Evolutionary conservation across 2,888 invertebrate species (phyloP), one percentile per base, ranked within the genome.

Genomic region (Heliothis peltigera): DNA sequence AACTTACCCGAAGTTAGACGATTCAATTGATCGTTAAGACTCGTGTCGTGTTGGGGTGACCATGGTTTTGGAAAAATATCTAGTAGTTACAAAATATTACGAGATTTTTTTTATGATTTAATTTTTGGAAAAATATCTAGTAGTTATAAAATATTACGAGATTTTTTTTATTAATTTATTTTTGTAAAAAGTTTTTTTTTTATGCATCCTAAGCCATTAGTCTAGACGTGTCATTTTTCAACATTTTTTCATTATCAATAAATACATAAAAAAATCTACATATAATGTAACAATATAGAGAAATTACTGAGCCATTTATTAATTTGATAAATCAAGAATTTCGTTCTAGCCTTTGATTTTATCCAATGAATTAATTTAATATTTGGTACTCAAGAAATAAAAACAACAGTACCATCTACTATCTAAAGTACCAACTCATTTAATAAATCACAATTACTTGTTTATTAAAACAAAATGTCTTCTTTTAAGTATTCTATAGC

Each of bases 11-110:
- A 86, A 88, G 79, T 87, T 86, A 82, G 79, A 73, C 84, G 84
- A 87, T 86, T 82, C 86, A 83, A 87, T 84, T 78, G 89, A 78
- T 88, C 89, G 86, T 91, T 87, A 91, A 89, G 70, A 78, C 71
- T 77, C 67, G 74, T 84, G 83, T 76, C 72, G 67, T 71, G 62
- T 66, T 70, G 60, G 80, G 72, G 72, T 69, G 59, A 6, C 64
- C 63, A 22, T 54, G 51, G 49, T 73, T 64, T 42, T n/a, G 7
- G 8, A 8, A 17, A 18, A 43, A 1, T 17, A 17, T 43, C 2
- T 0, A 42, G 6, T 15, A 42, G n/a, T n/a, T n/a, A n/a, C n/a
- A n/a, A n/a, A n/a, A n/a, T n/a, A n/a, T n/a, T n/a, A n/a, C n/a
- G n/a, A n/a, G n/a, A n/a, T n/a, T n/a, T n/a, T n/a, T n/a, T n/a